Evolutionary conservation across 2,888 invertebrate genomes (phyloP).

Genomic region (Miltochrista miniata): DNA sequence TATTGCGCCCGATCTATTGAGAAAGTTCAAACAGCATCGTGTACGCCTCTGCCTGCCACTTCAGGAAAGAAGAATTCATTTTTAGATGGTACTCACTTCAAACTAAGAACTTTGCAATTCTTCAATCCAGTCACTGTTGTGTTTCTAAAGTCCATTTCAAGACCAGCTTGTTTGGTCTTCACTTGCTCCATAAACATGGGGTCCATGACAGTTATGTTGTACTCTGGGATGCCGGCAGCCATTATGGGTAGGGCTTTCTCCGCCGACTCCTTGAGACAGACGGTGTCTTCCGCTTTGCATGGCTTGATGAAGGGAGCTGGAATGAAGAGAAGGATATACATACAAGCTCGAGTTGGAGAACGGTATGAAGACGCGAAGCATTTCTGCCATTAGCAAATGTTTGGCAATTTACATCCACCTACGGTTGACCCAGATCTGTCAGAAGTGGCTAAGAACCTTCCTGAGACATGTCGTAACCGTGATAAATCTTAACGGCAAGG

Average conservation of each 20-base stretch:
- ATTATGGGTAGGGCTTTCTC: conserved; percentile 55
- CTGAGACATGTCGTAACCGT: too few relatives aligned
- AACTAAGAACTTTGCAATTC: conserved; percentile 52
- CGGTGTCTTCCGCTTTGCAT: conserved; percentile 50
- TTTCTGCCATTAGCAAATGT: too few relatives aligned
- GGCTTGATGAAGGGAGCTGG: conserved; percentile 61
- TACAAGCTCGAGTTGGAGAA: too few relatives aligned
- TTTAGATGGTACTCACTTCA: conserved; percentile 57
- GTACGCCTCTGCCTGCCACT: too few relatives aligned
- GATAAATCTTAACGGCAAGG: too few relatives aligned
- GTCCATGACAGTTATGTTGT: conserved; percentile 59
- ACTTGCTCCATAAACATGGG: conserved; percentile 61
- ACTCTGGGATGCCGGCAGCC: conserved; percentile 57
- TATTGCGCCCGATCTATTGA: too few relatives aligned
- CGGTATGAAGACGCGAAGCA: too few relatives aligned
- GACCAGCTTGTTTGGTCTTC: conserved; percentile 57
- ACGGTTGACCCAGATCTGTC: too few relatives aligned
- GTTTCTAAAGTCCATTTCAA: conserved; percentile 65
- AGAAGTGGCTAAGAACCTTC: too few relatives aligned
- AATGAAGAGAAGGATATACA: background rate
- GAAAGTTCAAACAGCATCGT: too few relatives aligned
- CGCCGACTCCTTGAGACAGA: conserved; percentile 57
- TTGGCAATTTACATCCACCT: too few relatives aligned
- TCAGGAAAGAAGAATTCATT: too few relatives aligned
- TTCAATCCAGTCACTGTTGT: conserved; percentile 61